These are phyloP conservation scores for Pelvicachromis taeniatus DNA, from an alignment of 2,113 vertebrate species.

Conservation along the genomic window DNA sequence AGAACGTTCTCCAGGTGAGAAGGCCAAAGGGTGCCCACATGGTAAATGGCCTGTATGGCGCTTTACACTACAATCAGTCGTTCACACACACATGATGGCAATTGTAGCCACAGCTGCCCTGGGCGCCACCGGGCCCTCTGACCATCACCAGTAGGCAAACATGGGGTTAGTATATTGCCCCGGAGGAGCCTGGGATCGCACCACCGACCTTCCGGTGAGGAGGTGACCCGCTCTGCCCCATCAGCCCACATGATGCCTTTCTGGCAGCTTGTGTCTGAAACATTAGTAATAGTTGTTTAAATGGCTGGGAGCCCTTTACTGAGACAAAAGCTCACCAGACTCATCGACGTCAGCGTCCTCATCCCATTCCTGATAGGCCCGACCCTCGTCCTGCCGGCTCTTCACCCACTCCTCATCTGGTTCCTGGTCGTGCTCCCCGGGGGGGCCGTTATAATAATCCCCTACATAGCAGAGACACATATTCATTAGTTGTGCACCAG, in stretches of 20 bases:
- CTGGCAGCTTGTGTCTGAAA: neutral
- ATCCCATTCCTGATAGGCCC: slow-evolving; percentile 92
- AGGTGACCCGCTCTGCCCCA: too few species aligned
- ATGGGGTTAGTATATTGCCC: too few species aligned
- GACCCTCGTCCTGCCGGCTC: slow-evolving; percentile 84
- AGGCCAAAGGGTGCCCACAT: too few species aligned
- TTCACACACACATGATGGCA: too few species aligned
- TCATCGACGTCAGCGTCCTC: slow-evolving; percentile 97
- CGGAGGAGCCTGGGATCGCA: too few species aligned
- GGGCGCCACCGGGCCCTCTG: too few species aligned
- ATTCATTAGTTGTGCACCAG: neutral
- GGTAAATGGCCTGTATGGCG: too few species aligned
- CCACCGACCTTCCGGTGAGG: too few species aligned
- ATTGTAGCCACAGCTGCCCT: too few species aligned
- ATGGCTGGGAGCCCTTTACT: neutral
- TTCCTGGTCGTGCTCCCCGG: slow-evolving; percentile 80
- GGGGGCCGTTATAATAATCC: slow-evolving; percentile 84
- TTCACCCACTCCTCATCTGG: slow-evolving; percentile 90
- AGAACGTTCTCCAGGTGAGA: too few species aligned
- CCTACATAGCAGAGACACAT: slow-evolving; percentile 62
- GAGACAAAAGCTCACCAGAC: slow-evolving; percentile 76
- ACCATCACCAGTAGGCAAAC: too few species aligned
- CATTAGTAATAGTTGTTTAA: neutral
- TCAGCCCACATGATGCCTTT: neutral
- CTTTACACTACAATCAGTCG: too few species aligned